phyloP scores from a whole-genome alignment of 2,113 vertebrate genomes.

The Actenoides hombroni region DNA sequence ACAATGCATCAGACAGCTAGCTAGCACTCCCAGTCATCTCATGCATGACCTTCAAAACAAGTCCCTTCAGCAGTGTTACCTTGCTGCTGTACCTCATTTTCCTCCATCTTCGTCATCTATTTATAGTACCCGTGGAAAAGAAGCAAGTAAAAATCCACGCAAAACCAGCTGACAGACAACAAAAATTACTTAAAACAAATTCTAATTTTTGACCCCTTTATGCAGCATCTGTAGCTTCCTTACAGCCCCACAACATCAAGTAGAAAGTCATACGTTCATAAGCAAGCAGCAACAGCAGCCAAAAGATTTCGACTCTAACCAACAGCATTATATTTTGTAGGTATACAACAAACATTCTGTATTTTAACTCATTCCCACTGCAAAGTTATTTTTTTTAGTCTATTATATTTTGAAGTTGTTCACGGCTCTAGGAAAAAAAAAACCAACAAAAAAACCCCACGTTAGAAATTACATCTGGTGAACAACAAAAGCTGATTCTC shows the following conservation, averaged over 20 bases:
- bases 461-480: neutral
- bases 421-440: fast-evolving
- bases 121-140: neutral
- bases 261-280: neutral
- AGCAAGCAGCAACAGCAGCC: neutral
- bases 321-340: neutral
- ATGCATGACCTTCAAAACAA: conserved; percentile 42
- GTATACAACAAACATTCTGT: neutral
- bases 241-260: neutral
- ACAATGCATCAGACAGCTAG: neutral
- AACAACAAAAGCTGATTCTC: neutral
- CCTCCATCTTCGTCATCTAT: neutral
- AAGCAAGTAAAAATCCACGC: neutral
- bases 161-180: neutral
- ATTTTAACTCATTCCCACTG: neutral
- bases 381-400: neutral
- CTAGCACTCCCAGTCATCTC: neutral
- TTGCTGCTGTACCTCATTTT: neutral
- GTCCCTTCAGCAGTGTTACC: neutral
- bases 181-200: neutral
- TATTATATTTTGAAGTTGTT: neutral
- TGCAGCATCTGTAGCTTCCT: neutral
- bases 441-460: neutral
- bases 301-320: neutral
- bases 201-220: neutral